phyloP scores from a whole-genome alignment of 2,888 invertebrate genomes.

The Melanophora roralis region DNA sequence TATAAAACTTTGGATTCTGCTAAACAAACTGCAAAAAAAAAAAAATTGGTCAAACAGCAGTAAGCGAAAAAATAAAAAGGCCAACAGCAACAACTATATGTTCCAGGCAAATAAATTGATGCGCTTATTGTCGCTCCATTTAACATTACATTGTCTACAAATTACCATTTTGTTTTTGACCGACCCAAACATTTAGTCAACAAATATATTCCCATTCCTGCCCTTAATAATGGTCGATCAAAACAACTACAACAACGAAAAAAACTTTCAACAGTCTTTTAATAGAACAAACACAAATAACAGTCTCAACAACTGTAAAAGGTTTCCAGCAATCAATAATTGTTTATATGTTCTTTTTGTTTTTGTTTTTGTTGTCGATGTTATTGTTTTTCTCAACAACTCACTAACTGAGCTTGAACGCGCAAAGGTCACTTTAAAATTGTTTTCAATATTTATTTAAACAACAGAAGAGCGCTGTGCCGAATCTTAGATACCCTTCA shows the following conservation, averaged over 20 bases:
- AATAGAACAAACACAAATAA: slow-evolving; percentile 41
- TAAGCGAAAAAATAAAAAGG: slow-evolving; percentile 6
- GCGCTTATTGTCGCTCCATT: slow-evolving; percentile 65
- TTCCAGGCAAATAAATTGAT: slow-evolving; percentile 61
- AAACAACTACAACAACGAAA: neutral
- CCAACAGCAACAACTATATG: slow-evolving; percentile 38
- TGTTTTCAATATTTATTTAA: slow-evolving; percentile 41
- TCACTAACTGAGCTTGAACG: slow-evolving; percentile 37
- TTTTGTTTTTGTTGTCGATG: neutral
- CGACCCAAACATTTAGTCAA: slow-evolving; percentile 52
- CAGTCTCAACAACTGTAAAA: slow-evolving; percentile 33
- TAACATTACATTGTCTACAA: slow-evolving; percentile 66
- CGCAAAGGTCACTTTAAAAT: slow-evolving; percentile 53
- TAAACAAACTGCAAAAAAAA: neutral
- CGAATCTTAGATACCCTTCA: too few species aligned
- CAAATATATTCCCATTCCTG: slow-evolving; percentile 44
- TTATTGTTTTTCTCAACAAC: slow-evolving; percentile 39
- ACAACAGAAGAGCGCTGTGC: too few species aligned
- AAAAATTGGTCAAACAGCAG: neutral
- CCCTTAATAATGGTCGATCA: slow-evolving; percentile 50
- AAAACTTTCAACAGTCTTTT: slow-evolving; percentile 46
- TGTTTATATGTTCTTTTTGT: slow-evolving; percentile 32
- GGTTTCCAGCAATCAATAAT: slow-evolving; percentile 53
- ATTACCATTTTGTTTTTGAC: slow-evolving; percentile 61
- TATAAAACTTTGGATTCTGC: neutral